phyloP scores from a whole-genome alignment of 2,797 vertebrate species.

The Sus cebifrons region DNA sequence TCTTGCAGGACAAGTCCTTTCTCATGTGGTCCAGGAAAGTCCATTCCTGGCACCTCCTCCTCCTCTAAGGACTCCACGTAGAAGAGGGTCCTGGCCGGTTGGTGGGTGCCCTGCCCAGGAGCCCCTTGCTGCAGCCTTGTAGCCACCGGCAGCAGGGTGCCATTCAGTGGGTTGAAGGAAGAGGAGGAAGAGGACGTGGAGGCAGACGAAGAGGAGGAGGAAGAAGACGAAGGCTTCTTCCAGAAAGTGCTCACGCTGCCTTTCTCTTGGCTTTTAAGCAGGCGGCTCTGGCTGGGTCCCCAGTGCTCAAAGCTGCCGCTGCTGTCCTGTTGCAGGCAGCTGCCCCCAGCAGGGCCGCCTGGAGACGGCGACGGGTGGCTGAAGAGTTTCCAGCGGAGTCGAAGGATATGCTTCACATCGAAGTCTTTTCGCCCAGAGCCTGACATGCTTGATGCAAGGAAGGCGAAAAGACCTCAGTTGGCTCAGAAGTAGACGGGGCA shows the following conservation, averaged over 20 bases:
- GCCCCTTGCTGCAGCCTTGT: slow-evolving; percentile 83
- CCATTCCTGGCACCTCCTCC: slow-evolving; percentile 86
- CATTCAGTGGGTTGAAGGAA: slow-evolving; percentile 85
- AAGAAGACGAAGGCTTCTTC: slow-evolving; percentile 89
- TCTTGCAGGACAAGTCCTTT: slow-evolving; percentile 86
- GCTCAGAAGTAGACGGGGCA: background rate
- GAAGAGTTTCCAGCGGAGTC: slow-evolving; percentile 93
- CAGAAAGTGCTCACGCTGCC: slow-evolving; percentile 88
- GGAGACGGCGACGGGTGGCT: slow-evolving; percentile 89
- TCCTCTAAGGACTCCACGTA: slow-evolving; percentile 91
- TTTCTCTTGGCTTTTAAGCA: slow-evolving; percentile 90
- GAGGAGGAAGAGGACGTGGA: slow-evolving; percentile 80
- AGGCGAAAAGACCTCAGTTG: background rate
- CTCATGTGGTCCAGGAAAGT: slow-evolving; percentile 87
- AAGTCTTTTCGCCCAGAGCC: slow-evolving; percentile 92
- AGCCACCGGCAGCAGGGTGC: slow-evolving; percentile 87
- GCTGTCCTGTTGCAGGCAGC: slow-evolving; percentile 88
- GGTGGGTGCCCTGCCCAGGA: slow-evolving; percentile 82
- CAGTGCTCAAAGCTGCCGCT: slow-evolving; percentile 90
- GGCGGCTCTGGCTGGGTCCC: slow-evolving; percentile 91
- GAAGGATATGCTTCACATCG: slow-evolving; percentile 92
- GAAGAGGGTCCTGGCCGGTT: slow-evolving; percentile 87
- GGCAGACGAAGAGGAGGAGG: slow-evolving; percentile 77
- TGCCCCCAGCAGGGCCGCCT: slow-evolving; percentile 84
- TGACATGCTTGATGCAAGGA: slow-evolving; percentile 87